phyloP scores from a whole-genome alignment of 1,140 invertebrate genomes.

The Camponotus floridanus region DNA sequence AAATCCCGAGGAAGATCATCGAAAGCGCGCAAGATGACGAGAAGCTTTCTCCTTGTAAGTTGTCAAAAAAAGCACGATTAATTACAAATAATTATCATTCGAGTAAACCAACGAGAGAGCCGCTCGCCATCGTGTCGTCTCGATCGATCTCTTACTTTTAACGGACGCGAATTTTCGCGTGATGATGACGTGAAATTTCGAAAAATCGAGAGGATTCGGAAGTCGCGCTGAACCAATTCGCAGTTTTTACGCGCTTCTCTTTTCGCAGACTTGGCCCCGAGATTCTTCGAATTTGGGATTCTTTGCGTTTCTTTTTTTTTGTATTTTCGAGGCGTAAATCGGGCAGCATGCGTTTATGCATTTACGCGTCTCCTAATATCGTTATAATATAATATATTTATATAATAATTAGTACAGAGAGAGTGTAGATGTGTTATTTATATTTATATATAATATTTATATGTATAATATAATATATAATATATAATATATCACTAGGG shows the following conservation, averaged over 20 bases:
- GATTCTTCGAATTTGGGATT: conserved; percentile 42
- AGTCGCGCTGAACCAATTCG: conserved; percentile 21
- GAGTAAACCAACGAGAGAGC: background rate
- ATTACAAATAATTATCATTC: background rate
- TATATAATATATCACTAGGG: conserved; percentile 86
- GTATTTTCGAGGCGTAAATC: conserved; percentile 58
- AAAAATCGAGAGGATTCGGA: conserved; percentile 23
- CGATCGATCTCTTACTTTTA: background rate
- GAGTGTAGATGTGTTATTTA: conserved; percentile 82
- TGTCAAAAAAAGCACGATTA: background rate
- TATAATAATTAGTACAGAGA: conserved; percentile 85
- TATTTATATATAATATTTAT: conserved; percentile 82
- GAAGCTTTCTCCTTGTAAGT: conserved; percentile 2
- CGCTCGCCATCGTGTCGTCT: background rate
- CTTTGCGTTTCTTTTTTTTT: background rate
- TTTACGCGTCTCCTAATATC: conserved; percentile 76
- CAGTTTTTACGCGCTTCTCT: conserved; percentile 17
- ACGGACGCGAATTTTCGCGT: conserved; percentile 14
- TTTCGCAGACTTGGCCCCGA: conserved; percentile 22
- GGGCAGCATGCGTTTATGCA: conserved; percentile 77
- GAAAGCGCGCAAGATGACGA: background rate
- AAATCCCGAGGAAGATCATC: conserved; percentile 16
- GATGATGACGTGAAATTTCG: conserved; percentile 19
- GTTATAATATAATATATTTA: conserved; percentile 83
- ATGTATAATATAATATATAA: conserved; percentile 80